Conservation (phyloP, 2,113 vertebrate species). For the Atrichornis clamosus region DNA sequence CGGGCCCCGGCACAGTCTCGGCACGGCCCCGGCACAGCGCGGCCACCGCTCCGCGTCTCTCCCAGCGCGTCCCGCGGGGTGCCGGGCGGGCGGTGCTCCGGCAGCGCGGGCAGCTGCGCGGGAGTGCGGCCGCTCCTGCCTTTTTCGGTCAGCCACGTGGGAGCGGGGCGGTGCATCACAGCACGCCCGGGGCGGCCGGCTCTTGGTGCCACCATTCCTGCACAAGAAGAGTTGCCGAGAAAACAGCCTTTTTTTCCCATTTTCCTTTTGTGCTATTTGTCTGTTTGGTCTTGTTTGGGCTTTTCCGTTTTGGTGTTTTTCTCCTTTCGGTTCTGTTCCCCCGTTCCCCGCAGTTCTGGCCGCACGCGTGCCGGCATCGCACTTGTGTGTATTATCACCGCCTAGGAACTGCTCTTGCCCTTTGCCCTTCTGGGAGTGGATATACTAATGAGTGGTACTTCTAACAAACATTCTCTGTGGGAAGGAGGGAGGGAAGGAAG, state of each 20-base stretch:
- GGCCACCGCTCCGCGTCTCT: background rate
- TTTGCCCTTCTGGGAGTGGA: background rate
- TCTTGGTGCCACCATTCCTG: too few species aligned
- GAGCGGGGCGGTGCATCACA: background rate
- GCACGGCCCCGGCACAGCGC: too few species aligned
- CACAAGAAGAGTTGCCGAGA: background rate
- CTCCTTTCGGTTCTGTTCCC: too few species aligned
- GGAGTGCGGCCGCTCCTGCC: background rate
- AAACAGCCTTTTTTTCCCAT: background rate
- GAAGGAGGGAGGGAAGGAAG: background rate
- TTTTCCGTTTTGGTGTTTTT: background rate
- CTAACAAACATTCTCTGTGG: background rate
- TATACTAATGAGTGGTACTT: background rate
- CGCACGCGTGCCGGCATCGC: too few species aligned
- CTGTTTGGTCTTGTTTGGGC: too few species aligned
- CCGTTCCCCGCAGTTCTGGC: background rate
- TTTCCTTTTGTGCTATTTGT: too few species aligned
- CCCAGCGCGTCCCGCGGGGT: background rate
- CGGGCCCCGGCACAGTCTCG: too few species aligned
- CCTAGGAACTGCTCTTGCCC: too few species aligned
- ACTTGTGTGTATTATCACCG: accelerated
- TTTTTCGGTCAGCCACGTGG: background rate
- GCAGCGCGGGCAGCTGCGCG: background rate
- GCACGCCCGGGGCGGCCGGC: too few species aligned
- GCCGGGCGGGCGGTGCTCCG: background rate